Conservation (phyloP, 2,113 vertebrate genomes). For the Corythornis madagascariensis region DNA sequence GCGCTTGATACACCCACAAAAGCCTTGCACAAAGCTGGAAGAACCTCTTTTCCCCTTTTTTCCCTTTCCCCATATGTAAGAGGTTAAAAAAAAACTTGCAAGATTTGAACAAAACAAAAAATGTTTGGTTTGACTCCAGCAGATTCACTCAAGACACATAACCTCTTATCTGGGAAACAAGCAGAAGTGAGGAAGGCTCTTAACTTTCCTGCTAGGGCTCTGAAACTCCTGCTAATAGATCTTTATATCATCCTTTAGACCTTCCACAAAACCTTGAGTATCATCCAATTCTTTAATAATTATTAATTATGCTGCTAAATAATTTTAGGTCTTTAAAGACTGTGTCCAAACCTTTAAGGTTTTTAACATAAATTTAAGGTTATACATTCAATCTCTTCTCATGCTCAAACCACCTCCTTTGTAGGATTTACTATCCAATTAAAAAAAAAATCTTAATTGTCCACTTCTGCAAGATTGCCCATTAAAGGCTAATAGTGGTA, state of each 20-base stretch:
- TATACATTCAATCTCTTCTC: background rate
- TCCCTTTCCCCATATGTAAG: background rate
- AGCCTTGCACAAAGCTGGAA: background rate
- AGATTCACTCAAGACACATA: background rate
- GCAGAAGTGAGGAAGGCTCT: background rate
- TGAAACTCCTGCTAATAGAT: background rate
- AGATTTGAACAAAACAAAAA: background rate
- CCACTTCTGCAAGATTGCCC: background rate
- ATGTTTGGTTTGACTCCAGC: background rate
- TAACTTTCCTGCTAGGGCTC: background rate
- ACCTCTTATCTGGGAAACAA: background rate
- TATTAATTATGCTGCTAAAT: background rate
- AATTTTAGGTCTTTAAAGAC: background rate
- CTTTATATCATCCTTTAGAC: background rate
- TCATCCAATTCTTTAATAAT: background rate
- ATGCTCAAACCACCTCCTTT: accelerated
- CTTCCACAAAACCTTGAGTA: background rate
- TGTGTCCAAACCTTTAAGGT: background rate
- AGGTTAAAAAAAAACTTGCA: background rate
- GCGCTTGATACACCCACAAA: background rate
- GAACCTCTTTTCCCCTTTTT: background rate
- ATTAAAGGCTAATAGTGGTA: background rate
- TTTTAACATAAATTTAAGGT: background rate
- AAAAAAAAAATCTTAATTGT: background rate
- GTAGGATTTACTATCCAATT: background rate